Percentiles rank a stretch among this genome's conserved stretches.
Evolutionary conservation across 2,113 vertebrate genomes (phyloP).

Genomic region (Ptilorrhoa leucosticta): DNA sequence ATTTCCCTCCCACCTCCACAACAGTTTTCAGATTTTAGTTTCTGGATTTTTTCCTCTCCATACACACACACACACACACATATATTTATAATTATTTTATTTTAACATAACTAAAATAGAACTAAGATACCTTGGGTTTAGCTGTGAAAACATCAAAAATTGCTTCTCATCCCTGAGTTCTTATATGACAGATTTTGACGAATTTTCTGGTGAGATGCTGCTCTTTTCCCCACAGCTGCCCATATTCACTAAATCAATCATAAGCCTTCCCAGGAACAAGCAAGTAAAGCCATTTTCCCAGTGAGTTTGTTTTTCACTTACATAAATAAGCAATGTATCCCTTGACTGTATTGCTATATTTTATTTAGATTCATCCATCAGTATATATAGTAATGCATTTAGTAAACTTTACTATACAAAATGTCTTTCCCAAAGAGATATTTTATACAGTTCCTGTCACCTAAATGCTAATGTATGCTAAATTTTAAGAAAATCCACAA

Average conservation of each 20-base stretch:
- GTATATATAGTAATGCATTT: not conserved
- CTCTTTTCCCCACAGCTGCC: not conserved
- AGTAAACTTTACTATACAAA: not conserved
- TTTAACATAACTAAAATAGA: not conserved
- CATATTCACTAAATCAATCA: not conserved
- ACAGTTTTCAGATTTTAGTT: not conserved
- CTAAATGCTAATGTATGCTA: not conserved
- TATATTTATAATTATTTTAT: not conserved
- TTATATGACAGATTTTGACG: not conserved
- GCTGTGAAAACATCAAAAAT: not conserved
- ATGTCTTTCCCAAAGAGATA: not conserved
- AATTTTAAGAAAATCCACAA: not conserved
- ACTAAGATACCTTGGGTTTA: not conserved
- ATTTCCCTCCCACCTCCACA: not conserved
- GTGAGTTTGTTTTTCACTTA: not conserved
- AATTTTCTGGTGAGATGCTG: not conserved
- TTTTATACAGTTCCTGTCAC: not conserved
- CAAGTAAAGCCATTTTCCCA: not conserved
- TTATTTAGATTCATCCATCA: not conserved
- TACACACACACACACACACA: not conserved
- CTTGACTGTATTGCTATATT: not conserved
- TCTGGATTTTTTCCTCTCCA: not conserved
- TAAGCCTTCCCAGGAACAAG: not conserved
- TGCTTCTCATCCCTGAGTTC: not conserved
- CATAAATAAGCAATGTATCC: not conserved